Evolutionary conservation across 1,140 invertebrate genomes (phyloP).

Genomic region (Periplaneta americana): DNA sequence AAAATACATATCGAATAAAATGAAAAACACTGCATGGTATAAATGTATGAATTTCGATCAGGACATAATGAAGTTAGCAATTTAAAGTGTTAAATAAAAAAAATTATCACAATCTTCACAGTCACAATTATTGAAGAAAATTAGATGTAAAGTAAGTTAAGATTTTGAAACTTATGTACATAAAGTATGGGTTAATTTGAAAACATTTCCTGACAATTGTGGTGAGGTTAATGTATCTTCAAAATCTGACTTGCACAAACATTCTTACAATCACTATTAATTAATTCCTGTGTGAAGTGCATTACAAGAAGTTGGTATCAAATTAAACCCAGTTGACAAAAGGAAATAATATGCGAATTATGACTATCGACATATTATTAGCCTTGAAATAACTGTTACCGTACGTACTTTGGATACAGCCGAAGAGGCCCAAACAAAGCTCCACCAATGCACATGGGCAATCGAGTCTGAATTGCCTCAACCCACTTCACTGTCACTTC

Average conservation of each 20-base stretch:
- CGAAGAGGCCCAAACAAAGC: constrained; percentile 81
- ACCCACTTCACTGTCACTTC: constrained; percentile 96
- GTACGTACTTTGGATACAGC: constrained; percentile 67
- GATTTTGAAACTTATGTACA: too few species aligned
- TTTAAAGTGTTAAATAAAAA: not conserved
- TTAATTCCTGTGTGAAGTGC: not conserved
- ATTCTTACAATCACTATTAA: not conserved
- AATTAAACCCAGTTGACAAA: not conserved
- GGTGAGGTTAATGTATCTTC: not conserved
- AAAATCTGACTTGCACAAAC: not conserved
- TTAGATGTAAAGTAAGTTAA: too few species aligned
- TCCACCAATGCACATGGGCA: constrained; percentile 87
- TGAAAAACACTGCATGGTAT: too few species aligned
- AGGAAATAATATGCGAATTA: not conserved
- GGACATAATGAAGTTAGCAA: not conserved
- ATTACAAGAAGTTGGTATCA: not conserved
- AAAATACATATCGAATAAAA: too few species aligned
- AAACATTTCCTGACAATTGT: too few species aligned
- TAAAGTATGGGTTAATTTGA: too few species aligned
- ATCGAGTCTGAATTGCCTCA: constrained; percentile 83
- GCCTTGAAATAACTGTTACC: not conserved
- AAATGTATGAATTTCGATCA: too few species aligned
- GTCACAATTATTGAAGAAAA: not conserved
- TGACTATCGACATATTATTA: not conserved
- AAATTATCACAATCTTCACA: not conserved